Evolutionary conservation across 2,888 invertebrate species (phyloP).

Genomic region (Buathra laborator): DNA sequence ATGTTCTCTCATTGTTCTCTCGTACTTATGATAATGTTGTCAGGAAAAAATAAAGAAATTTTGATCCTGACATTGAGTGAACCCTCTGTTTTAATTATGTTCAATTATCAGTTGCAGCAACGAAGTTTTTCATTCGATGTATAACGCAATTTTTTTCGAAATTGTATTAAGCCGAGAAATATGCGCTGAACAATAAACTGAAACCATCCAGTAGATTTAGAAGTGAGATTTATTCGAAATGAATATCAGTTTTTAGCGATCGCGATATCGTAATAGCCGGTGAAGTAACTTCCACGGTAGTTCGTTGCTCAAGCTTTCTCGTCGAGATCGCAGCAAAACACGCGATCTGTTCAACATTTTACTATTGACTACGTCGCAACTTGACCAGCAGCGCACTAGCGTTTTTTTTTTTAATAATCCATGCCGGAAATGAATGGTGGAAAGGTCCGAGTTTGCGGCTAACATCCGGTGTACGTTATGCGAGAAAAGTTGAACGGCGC

Average conservation of each 20-base stretch:
- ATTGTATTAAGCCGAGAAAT: too few species aligned
- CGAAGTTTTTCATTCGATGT: too few species aligned
- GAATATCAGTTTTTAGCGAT: neutral
- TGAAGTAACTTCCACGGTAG: neutral
- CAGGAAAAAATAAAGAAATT: too few species aligned
- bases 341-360: constrained; percentile 24
- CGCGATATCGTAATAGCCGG: constrained; percentile 19
- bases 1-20: too few species aligned
- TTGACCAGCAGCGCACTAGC: neutral
- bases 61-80: neutral
- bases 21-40: too few species aligned
- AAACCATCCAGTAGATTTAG: too few species aligned
- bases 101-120: neutral
- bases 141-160: too few species aligned
- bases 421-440: constrained; percentile 57
- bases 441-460: constrained; percentile 54
- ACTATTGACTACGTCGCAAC: constrained; percentile 1
- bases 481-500: constrained; percentile 50
- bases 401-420: constrained; percentile 50
- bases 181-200: too few species aligned
- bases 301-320: neutral
- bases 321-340: constrained; percentile 1
- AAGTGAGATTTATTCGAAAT: constrained; percentile 11
- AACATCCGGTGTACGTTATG: constrained; percentile 60
- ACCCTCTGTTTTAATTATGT: neutral